phyloP scores from a whole-genome alignment of 2,113 vertebrate species.

The Actenoides lindsayi region DNA sequence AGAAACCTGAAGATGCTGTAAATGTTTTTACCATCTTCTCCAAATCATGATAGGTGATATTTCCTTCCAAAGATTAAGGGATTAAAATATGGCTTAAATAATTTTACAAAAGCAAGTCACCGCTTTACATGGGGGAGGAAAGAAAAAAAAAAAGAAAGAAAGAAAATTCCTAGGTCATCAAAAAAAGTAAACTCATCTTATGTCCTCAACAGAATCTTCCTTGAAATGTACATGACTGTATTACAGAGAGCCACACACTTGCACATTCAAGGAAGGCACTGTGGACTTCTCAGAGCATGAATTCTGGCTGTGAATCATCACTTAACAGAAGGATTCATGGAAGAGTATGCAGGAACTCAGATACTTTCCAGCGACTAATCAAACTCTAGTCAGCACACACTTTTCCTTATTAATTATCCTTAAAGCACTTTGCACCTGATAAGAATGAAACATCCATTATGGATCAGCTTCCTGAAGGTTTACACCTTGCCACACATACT shows the following conservation, averaged over 20 bases:
- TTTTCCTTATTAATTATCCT: conserved; percentile 17
- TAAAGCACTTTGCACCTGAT: neutral
- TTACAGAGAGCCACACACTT: neutral
- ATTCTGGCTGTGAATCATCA: conserved; percentile 52
- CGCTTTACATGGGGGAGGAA: neutral
- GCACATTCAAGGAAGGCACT: neutral
- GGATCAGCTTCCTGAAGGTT: neutral
- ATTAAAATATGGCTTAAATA: neutral
- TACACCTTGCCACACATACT: neutral
- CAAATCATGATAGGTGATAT: neutral
- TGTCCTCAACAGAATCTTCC: neutral
- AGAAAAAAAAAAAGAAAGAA: neutral
- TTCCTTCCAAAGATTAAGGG: neutral
- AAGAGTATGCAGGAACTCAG: neutral
- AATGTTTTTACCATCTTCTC: neutral
- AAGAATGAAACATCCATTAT: neutral
- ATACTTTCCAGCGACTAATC: conserved; percentile 50
- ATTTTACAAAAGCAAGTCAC: neutral
- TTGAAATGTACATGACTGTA: neutral
- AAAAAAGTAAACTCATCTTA: neutral
- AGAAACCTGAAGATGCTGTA: neutral
- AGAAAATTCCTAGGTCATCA: neutral
- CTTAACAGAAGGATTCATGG: neutral
- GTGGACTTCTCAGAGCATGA: neutral
- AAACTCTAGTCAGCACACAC: neutral